These are phyloP conservation scores for Diarsia rubi DNA, from an alignment of 2,888 invertebrate species.

Conservation along the genomic window DNA sequence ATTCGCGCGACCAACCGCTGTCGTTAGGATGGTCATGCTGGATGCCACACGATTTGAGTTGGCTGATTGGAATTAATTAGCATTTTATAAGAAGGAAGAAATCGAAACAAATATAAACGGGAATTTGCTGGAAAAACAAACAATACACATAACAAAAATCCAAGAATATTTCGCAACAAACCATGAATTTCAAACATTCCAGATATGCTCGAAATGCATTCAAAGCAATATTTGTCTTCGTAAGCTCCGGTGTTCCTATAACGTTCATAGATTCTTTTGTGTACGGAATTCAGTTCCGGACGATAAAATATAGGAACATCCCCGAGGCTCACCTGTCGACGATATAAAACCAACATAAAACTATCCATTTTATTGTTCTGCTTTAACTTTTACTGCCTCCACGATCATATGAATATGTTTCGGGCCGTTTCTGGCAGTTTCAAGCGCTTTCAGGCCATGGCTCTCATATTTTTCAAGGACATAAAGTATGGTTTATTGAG, in stretches of 20 bases:
- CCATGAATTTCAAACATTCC: constrained; percentile 47
- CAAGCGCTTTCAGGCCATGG: constrained; percentile 52
- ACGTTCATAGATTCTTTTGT: constrained; percentile 62
- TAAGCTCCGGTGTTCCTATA: constrained; percentile 58
- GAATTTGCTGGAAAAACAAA: constrained; percentile 7
- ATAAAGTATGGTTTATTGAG: constrained; percentile 60
- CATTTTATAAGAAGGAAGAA: not conserved
- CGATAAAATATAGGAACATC: constrained; percentile 72
- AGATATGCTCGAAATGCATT: constrained; percentile 45
- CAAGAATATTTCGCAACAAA: constrained; percentile 40
- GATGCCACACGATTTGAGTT: not conserved
- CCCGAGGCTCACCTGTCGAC: constrained; percentile 80
- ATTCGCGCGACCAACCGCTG: not conserved
- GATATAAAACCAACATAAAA: constrained; percentile 82
- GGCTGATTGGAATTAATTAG: not conserved
- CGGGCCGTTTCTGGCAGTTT: constrained; percentile 60
- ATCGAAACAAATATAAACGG: not conserved
- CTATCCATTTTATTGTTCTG: constrained; percentile 83
- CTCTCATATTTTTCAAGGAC: constrained; percentile 64
- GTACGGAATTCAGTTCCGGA: constrained; percentile 66
- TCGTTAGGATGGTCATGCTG: too few species aligned
- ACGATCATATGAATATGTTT: constrained; percentile 77
- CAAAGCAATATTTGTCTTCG: constrained; percentile 68
- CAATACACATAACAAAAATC: not conserved
- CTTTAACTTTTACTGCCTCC: constrained; percentile 79